phyloP scores from a whole-genome alignment of 1,140 invertebrate species.

The Acromyrmex echinatior region DNA sequence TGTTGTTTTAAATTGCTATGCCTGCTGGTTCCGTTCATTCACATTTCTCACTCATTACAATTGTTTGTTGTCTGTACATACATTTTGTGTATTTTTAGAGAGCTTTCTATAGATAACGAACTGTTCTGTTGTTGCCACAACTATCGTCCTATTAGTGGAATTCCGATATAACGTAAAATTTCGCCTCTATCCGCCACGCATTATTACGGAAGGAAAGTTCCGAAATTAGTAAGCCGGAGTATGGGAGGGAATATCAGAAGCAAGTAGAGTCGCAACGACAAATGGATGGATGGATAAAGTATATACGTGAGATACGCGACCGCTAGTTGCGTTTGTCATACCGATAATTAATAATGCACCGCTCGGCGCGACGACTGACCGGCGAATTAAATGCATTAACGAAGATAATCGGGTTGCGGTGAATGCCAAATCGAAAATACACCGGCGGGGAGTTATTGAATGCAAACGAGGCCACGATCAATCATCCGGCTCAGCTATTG shows the following conservation, averaged over 20 bases:
- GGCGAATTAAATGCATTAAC: slow-evolving; percentile 78
- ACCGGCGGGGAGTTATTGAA: slow-evolving; percentile 75
- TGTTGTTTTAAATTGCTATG: slow-evolving; percentile 21
- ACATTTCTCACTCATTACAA: slow-evolving; percentile 13
- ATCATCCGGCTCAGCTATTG: slow-evolving; percentile 68
- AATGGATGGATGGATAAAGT: background rate
- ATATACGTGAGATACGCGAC: slow-evolving; percentile 30
- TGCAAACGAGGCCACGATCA: slow-evolving; percentile 75
- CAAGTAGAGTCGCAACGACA: slow-evolving; percentile 41
- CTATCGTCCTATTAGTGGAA: background rate
- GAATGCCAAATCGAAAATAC: slow-evolving; percentile 77
- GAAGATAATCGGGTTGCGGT: slow-evolving; percentile 76
- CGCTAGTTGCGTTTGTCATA: slow-evolving; percentile 75
- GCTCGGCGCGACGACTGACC: slow-evolving; percentile 65
- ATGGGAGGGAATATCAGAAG: background rate
- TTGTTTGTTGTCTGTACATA: slow-evolving; percentile 1
- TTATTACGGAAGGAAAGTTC: slow-evolving; percentile 23
- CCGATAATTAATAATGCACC: slow-evolving; percentile 77
- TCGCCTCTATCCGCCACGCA: background rate
- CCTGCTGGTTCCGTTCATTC: background rate
- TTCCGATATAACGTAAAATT: background rate
- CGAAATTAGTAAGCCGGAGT: slow-evolving; percentile 46
- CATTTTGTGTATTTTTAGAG: slow-evolving; percentile 9
- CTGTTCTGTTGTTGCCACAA: background rate
- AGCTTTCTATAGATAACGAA: slow-evolving; percentile 5